Evolutionary conservation across 2,888 invertebrate species (phyloP), one percentile per base, ranked within the genome.

Genomic region (Thera britannica): DNA sequence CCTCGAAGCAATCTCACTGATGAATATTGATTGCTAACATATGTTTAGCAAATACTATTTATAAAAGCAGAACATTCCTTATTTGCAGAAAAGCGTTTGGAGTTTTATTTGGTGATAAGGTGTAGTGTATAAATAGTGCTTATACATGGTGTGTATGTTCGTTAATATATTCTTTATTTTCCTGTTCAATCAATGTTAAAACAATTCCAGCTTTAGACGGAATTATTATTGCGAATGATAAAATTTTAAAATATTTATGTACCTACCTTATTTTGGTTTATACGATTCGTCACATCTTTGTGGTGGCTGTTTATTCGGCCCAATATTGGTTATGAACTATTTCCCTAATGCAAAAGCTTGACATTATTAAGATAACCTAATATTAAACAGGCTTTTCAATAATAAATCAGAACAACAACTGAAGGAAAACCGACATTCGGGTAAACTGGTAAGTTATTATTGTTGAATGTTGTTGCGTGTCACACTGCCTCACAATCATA

Each of bases 341-440:
- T 41, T 5, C 12, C 49, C 5, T 23, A 23, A 12, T 51, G 7
- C 9, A 46, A 44, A 46, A 41, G 6, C 44, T 7, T 46, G 9
- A 46, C 41, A 5, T 3, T 41, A 41, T 5, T 41, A 46, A 46
- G 9, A 2, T 46, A 5, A 5, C 38, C 38, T 46, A 9, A 9
- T 9, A 46, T 7, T 41, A 5, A 51, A 51, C 23, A 5, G 7
- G 6, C 38, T n/a, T 54, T 54, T 56, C 12, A 56, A 38, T 72
- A 76, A 72, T 78, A 73, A 76, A 75, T 79, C 75, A 76, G 68
- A 71, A 54, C 67, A 72, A 73, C 75, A 73, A 76, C 73, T 75
- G 60, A 71, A 78, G 79, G 78, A 82, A 83, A 81, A 83, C 75
- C 68, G 64, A 75, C 68, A 72, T 75, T 75, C 65, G 67, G 71